Evolutionary conservation across 1,140 invertebrate species (phyloP).

Genomic region (Lepidurus arcticus): DNA sequence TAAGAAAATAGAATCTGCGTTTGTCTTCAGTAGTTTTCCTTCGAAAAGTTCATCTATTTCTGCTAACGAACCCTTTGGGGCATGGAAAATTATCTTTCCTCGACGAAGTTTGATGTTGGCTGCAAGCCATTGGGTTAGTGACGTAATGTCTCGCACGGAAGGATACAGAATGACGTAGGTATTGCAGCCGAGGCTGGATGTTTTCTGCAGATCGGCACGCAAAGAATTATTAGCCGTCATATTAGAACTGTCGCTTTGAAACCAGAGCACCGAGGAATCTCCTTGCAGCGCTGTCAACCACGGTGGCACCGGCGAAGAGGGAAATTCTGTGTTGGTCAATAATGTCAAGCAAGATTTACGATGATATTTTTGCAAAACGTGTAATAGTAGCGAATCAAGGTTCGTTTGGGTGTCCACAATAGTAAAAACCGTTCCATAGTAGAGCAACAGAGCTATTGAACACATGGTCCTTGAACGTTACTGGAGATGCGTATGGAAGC

Average conservation of each 20-base stretch:
- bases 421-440: neutral
- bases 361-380: neutral
- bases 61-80: neutral
- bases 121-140: neutral
- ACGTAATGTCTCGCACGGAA: neutral
- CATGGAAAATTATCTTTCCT: neutral
- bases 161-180: slow-evolving; percentile 50
- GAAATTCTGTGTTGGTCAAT: neutral
- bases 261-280: neutral
- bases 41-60: neutral
- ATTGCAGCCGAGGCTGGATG: slow-evolving; percentile 45
- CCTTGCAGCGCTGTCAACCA: neutral
- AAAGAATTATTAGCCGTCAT: neutral
- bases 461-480: neutral
- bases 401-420: neutral
- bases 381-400: neutral
- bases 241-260: neutral
- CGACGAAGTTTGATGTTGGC: neutral
- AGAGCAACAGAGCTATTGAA: neutral
- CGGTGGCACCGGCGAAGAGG: neutral
- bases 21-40: neutral
- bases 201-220: slow-evolving; percentile 38
- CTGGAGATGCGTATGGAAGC: too few relatives aligned
- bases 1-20: neutral
- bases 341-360: neutral